Conservation (phyloP, 2,113 vertebrate genomes). For the Sorex fumeus region DNA sequence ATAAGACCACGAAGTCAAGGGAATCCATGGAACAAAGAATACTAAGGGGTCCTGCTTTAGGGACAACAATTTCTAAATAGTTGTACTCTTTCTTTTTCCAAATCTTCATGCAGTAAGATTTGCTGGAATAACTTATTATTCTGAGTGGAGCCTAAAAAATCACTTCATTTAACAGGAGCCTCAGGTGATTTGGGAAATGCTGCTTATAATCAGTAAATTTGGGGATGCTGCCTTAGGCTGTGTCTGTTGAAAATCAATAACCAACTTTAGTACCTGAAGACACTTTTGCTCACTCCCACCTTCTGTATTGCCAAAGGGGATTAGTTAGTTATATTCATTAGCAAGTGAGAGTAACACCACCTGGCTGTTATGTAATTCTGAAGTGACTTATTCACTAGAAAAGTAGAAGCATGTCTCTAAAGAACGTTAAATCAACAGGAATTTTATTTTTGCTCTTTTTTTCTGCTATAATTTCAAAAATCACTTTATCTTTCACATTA, state of each 20-base stretch:
- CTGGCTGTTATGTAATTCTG: conserved; percentile 76
- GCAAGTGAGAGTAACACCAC: conserved; percentile 84
- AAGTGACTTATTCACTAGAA: conserved; percentile 80
- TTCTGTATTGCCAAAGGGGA: conserved; percentile 77
- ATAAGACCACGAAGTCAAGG: background rate
- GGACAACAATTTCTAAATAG: conserved; percentile 35
- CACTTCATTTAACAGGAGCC: conserved; percentile 71
- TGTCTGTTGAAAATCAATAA: conserved; percentile 75
- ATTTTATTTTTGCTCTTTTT: conserved; percentile 8
- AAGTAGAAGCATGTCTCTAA: conserved; percentile 65
- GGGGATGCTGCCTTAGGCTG: conserved; percentile 67
- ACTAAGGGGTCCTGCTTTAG: background rate
- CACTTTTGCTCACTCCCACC: conserved; percentile 52
- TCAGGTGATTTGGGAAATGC: conserved; percentile 60
- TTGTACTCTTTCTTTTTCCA: background rate
- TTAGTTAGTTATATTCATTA: conserved; percentile 80
- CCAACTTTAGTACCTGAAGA: conserved; percentile 74
- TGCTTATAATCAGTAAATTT: conserved; percentile 71
- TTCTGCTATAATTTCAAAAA: conserved; percentile 70
- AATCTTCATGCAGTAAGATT: conserved; percentile 10
- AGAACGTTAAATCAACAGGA: conserved; percentile 69
- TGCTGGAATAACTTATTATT: conserved; percentile 35
- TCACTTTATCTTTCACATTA: conserved; percentile 61
- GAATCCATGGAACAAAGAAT: background rate
- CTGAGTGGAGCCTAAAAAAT: conserved; percentile 11